Percentiles rank a stretch among this genome's conserved stretches.
phyloP scores from a whole-genome alignment of 2,797 vertebrate genomes.

The Oryzias dopingdopingensis region DNA sequence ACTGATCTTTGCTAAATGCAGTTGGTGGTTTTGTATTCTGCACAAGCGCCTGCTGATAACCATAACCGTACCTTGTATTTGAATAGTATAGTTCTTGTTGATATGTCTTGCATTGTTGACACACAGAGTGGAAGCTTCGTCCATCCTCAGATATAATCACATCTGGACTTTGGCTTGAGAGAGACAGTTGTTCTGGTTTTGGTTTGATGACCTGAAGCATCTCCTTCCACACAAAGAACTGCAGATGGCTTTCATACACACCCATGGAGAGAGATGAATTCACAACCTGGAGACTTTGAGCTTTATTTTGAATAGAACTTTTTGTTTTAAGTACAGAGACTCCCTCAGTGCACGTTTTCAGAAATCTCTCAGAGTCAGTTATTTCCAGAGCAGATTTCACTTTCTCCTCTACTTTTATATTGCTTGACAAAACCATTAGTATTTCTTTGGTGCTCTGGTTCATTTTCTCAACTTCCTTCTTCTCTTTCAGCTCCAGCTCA shows the following conservation, averaged over 20 bases:
- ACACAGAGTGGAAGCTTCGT: not conserved
- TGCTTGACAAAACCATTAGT: conserved; percentile 10
- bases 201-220: conserved; percentile 53
- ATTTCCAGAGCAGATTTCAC: conserved; percentile 13
- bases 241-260: conserved; percentile 60
- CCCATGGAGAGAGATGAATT: conserved; percentile 35
- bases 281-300: conserved; percentile 20
- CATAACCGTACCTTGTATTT: no score
- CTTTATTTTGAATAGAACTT: not conserved
- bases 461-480: conserved; percentile 26
- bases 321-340: not conserved
- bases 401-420: conserved; percentile 7
- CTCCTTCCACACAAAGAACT: conserved; percentile 67
- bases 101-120: not conserved
- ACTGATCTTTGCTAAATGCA: not conserved
- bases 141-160: not conserved
- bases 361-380: conserved; percentile 11
- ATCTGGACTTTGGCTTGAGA: not conserved
- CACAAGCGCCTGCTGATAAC: not conserved
- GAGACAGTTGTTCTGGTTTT: conserved; percentile 18
- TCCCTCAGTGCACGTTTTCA: conserved; percentile 27
- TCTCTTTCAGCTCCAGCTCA: conserved; percentile 19
- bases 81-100: not conserved
- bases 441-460: conserved; percentile 1
- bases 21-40: no score